Base-by-base conservation (phyloP, 2,888 invertebrate genomes). In the Synanthedon myopaeformis region DNA sequence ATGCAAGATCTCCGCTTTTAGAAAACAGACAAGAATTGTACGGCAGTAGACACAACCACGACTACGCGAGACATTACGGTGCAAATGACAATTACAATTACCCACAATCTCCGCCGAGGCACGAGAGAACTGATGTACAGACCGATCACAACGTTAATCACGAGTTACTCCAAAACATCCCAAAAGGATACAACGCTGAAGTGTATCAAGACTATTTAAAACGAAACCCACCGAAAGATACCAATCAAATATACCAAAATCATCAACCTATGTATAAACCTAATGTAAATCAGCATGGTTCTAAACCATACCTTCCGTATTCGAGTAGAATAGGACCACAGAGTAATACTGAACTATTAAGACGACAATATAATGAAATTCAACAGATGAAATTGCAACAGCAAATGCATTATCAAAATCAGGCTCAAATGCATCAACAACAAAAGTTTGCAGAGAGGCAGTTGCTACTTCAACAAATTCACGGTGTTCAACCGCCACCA, bases 341-440 rank as follows among this genome's bases (percentile, higher is more conserved):
- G 56, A 90, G 91, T 67, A 90, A 91, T 60, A 90, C 91, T 50
- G 90, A 91, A 59, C 61, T 91, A 59, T 70, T 90, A 61, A 82
- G 90, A 61, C 82, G 88, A 59, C 90, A 91, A 65, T 91, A 91
- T 59, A 90, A 90, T 62, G 90, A 91, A 71, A 78, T 91, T 60
- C 91, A 91, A 64, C 90, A 91, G 70, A 90, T 91, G 80, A 91
- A 91, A 71, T 70, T 91, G 60, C 90, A 91, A 61, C 90, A 89
- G 45, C 91, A 91, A 68, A 72, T 91, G 66, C 90, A 89, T 60
- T 91, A 91, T 59, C 91, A 91, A 60, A 91, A 88, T 61, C 91
- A 91, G 65, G 91, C 91, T 23, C 85, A 89, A 61, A 89, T 89
- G 77, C 89, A 90, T 59, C 91, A 91, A 66, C 91, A 91, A 61